Evolutionary conservation across 1,140 invertebrate genomes (phyloP).

Genomic region (Pseudomyrmex sp.): DNA sequence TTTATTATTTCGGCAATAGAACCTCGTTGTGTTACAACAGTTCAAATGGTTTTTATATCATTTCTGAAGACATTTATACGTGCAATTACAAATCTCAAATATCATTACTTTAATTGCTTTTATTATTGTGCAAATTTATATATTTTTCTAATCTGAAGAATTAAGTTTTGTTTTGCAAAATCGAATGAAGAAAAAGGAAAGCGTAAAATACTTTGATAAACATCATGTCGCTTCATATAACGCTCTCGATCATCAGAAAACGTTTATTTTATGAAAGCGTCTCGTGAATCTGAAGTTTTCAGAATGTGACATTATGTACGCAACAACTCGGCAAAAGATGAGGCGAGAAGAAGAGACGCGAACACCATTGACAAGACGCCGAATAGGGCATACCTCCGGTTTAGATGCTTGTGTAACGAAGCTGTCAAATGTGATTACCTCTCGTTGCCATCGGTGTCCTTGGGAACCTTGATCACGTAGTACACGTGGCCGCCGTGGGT

Average conservation of each 20-base stretch:
- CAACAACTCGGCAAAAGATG: background rate
- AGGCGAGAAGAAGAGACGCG: background rate
- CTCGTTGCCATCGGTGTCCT: slow-evolving; percentile 81
- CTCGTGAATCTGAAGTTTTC: background rate
- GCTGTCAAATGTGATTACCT: slow-evolving; percentile 78
- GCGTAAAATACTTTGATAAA: too few species aligned
- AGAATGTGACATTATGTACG: background rate
- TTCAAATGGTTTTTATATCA: background rate
- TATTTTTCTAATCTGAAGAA: background rate
- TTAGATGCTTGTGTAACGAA: slow-evolving; percentile 34
- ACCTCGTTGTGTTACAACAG: too few species aligned
- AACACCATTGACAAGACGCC: background rate
- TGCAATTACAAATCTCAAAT: too few species aligned
- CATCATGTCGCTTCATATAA: background rate
- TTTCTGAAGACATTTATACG: too few species aligned
- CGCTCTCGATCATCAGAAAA: background rate
- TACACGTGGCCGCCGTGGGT: slow-evolving; percentile 88
- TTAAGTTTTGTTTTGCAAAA: background rate
- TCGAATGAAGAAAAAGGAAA: background rate
- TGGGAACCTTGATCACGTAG: slow-evolving; percentile 88
- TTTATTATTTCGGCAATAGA: too few species aligned
- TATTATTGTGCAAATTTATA: too few species aligned
- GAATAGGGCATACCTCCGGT: too few species aligned
- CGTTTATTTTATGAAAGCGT: background rate
- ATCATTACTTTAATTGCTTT: too few species aligned